Evolutionary conservation across 2,113 vertebrate species (phyloP).

Genomic region (Pangasianodon hypophthalmus): DNA sequence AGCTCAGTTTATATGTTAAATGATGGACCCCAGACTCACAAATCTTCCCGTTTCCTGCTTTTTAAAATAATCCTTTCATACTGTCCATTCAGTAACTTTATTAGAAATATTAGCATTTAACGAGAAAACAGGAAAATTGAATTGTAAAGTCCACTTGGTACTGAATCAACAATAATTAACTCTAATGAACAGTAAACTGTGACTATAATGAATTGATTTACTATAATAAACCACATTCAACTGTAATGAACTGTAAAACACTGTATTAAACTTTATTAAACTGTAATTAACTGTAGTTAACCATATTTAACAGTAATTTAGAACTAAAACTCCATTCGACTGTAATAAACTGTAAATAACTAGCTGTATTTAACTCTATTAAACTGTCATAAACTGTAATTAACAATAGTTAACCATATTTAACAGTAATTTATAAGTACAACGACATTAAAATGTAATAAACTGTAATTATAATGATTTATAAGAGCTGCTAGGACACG

Average conservation of each 20-base stretch:
- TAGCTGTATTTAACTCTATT: background rate
- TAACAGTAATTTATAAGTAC: too few species aligned
- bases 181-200: background rate
- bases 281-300: background rate
- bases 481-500: too few species aligned
- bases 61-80: background rate
- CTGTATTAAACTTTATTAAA: background rate
- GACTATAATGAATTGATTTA: too few species aligned
- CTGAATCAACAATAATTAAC: background rate
- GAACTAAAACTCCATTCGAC: background rate
- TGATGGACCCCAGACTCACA: background rate
- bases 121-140: background rate
- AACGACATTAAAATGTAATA: too few species aligned
- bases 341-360: background rate
- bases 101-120: background rate
- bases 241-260: background rate
- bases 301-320: background rate
- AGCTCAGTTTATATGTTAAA: background rate
- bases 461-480: too few species aligned
- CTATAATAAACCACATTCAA: background rate
- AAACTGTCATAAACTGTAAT: too few species aligned
- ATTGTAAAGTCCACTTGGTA: background rate
- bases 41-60: background rate
- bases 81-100: background rate
- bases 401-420: too few species aligned